Evolutionary conservation across 2,888 invertebrate species (phyloP).

Genomic region (Sclerodermus sp.): DNA sequence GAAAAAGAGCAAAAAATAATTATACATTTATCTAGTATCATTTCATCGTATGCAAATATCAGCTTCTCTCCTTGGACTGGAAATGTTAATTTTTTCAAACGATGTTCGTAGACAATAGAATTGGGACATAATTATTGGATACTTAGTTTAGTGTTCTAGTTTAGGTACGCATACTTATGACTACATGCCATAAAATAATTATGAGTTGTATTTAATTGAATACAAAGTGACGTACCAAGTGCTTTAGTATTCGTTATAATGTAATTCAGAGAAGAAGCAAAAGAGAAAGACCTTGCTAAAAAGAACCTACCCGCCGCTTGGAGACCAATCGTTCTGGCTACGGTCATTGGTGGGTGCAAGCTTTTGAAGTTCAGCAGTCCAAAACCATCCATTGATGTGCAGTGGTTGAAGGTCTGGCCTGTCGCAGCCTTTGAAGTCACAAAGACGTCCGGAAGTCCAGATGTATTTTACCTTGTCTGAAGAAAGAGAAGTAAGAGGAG

Average conservation of each 20-base stretch:
- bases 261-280: no score
- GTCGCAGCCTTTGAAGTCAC: conserved; percentile 89
- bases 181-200: no score
- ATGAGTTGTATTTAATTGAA: no score
- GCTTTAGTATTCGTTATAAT: no score
- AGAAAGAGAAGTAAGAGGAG: no score
- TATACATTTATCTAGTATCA: no score
- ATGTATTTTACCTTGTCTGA: conserved; percentile 81
- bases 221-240: no score
- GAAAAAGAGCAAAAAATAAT: conserved; percentile 7
- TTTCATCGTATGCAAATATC: no score
- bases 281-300: not conserved
- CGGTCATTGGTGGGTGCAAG: conserved; percentile 81
- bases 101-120: not conserved
- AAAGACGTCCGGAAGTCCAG: conserved; percentile 88
- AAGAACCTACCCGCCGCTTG: conserved; percentile 70
- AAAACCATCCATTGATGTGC: conserved; percentile 87
- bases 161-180: not conserved
- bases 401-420: conserved; percentile 81
- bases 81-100: not conserved
- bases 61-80: no score
- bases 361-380: conserved; percentile 86
- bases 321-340: conserved; percentile 86
- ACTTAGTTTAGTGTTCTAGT: no score
- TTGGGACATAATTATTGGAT: no score